Conservation (phyloP, 64 coral and sea anemone genomes). For the Orbicella faveolata region DNA sequence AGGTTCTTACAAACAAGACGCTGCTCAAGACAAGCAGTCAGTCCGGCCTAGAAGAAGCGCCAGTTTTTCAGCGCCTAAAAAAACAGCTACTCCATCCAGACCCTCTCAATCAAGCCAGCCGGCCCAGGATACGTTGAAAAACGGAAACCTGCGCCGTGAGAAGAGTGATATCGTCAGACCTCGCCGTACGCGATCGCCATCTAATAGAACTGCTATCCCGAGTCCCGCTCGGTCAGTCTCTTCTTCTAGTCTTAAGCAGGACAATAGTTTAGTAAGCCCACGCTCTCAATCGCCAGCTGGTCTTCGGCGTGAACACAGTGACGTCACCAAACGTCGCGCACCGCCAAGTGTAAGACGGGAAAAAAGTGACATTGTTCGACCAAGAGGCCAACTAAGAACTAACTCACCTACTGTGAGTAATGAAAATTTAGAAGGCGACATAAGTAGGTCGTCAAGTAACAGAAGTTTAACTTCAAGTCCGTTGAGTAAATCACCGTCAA, state of each 20-base stretch:
- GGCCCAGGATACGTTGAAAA: not conserved
- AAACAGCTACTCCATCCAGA: not conserved
- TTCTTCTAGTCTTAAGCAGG: constrained; percentile 26
- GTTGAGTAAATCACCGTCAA: constrained; percentile 25
- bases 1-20: not conserved
- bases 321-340: constrained; percentile 37
- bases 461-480: constrained; percentile 36
- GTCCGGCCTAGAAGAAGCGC: constrained; percentile 33
- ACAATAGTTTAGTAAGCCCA: constrained; percentile 24
- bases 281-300: constrained; percentile 40
- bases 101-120: not conserved
- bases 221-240: constrained; percentile 1
- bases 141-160: constrained; percentile 48
- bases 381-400: constrained; percentile 23
- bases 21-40: not conserved
- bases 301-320: constrained; percentile 47
- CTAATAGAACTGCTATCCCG: not conserved
- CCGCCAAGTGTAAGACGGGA: constrained; percentile 37
- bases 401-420: not conserved
- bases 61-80: constrained; percentile 37
- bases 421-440: not conserved
- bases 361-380: constrained; percentile 62
- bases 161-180: constrained; percentile 54
- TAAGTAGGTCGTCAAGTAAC: constrained; percentile 24
- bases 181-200: constrained; percentile 4